Evolutionary conservation across 2,113 vertebrate species (phyloP), one percentile per base, ranked within the genome.

Genomic region (Xiphophorus maculatus): DNA sequence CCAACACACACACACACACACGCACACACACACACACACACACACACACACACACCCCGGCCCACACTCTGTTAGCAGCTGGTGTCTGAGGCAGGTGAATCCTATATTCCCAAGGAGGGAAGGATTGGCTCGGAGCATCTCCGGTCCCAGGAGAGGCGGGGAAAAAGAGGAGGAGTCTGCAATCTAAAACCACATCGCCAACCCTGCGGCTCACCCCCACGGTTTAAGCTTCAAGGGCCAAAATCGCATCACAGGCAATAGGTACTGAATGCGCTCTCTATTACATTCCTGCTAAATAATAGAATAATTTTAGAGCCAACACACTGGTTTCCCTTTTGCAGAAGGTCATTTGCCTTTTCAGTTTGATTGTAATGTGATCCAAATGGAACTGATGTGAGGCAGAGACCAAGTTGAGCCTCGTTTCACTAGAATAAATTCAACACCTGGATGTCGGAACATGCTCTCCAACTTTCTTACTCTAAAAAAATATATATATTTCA

Each of bases 51-150:
- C 72, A 73, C 80, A 69, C 83, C 71, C 73, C 58, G 64, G 63
- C 87, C 64, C 77, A 87, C 78, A 69, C 83, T 29, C 69, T 71
- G 80, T 83, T 87, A 90, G 89, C 88, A 91, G 90, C 89, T 93
- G 92, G 83, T 87, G 90, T 93, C 87, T 93, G 80, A 92, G 74
- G 87, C 90, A 91, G 90, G 91, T 91, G 90, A 92, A 91, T 91
- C 79, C 81, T 88, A 91, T 91, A 91, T 90, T 90, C 91, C 92
- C 90, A 88, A 63, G 81, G 91, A 87, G 90, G 82, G 79, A 84
- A 79, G 75, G 66, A 65, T 86, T 86, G 76, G 87, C 84, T 88
- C 80, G 89, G 78, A 86, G 89, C 87, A 86, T 88, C 86, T 82
- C 80, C 25, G 4, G 66, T 84, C 86, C 75, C 66, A 7, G 60